Evolutionary conservation across 2,113 vertebrate species (phyloP).

Genomic region (Acrocephalus arundinaceus): DNA sequence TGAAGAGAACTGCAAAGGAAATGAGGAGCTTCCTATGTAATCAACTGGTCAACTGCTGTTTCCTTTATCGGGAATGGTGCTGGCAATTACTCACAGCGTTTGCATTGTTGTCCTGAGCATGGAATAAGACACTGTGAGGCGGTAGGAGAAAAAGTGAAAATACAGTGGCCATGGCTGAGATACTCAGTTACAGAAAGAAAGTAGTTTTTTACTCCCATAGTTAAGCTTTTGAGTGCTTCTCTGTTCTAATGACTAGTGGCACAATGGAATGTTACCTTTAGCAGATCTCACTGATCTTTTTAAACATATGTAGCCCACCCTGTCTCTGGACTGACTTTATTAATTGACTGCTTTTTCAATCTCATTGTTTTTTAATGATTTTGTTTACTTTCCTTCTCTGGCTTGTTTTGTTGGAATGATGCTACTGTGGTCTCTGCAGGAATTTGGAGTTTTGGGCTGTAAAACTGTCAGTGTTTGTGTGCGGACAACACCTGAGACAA

Average conservation of each 20-base stretch:
- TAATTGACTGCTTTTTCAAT: neutral
- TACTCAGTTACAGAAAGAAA: neutral
- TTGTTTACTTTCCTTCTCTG: neutral
- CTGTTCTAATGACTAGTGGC: neutral
- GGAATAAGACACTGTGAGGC: neutral
- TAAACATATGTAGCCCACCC: neutral
- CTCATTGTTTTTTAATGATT: neutral
- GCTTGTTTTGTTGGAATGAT: neutral
- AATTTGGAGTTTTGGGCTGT: neutral
- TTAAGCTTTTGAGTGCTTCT: neutral
- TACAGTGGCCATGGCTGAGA: neutral
- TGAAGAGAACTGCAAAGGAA: constrained; percentile 51
- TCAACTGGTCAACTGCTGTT: constrained; percentile 49
- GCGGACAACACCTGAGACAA: neutral
- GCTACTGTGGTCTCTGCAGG: neutral
- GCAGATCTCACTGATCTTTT: neutral
- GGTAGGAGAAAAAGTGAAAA: neutral
- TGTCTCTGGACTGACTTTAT: neutral
- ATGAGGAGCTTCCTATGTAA: constrained; percentile 62
- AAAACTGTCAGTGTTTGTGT: neutral
- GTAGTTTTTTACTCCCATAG: neutral
- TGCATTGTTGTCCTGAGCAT: neutral
- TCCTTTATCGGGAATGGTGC: neutral
- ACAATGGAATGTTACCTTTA: neutral
- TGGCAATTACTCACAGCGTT: neutral